These are phyloP conservation scores for Maconellicoccus hirsutus DNA, from an alignment of 1,140 invertebrate genomes.

Conservation along the genomic window DNA sequence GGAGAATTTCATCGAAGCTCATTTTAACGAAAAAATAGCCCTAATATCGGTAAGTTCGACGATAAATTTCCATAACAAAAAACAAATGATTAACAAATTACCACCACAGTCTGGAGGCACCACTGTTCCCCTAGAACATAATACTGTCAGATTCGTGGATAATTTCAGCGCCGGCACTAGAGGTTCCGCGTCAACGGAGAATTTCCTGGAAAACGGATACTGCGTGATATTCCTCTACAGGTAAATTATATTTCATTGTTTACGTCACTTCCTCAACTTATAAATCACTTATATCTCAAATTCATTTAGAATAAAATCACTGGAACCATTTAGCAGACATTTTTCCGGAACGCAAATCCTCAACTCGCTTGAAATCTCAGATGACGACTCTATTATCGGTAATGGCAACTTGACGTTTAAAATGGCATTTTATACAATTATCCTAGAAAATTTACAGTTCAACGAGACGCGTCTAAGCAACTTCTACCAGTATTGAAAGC, in stretches of 20 bases:
- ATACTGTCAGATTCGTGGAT: slow-evolving; percentile 93
- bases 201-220: slow-evolving; percentile 75
- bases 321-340: slow-evolving; percentile 81
- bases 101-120: slow-evolving; percentile 85
- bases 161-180: slow-evolving; percentile 96
- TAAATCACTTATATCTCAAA: too few species aligned
- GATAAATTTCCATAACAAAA: neutral
- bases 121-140: slow-evolving; percentile 89
- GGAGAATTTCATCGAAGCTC: slow-evolving; percentile 54
- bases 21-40: slow-evolving; percentile 53
- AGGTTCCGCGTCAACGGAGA: slow-evolving; percentile 88
- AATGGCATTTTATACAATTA: neutral
- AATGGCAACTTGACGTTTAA: neutral
- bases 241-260: slow-evolving; percentile 31
- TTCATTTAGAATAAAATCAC: slow-evolving; percentile 39
- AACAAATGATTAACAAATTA: slow-evolving; percentile 26
- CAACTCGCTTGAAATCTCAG: slow-evolving; percentile 58
- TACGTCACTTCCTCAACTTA: neutral
- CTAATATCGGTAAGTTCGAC: slow-evolving; percentile 56
- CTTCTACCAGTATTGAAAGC: slow-evolving; percentile 53
- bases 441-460: slow-evolving; percentile 40
- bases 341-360: slow-evolving; percentile 67
- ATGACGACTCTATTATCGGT: slow-evolving; percentile 22
- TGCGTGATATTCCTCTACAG: slow-evolving; percentile 68
- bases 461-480: slow-evolving; percentile 52